Evolutionary conservation across 2,888 invertebrate species (phyloP), one percentile per base, ranked within the genome.

Genomic region (Blastobasis adustella): DNA sequence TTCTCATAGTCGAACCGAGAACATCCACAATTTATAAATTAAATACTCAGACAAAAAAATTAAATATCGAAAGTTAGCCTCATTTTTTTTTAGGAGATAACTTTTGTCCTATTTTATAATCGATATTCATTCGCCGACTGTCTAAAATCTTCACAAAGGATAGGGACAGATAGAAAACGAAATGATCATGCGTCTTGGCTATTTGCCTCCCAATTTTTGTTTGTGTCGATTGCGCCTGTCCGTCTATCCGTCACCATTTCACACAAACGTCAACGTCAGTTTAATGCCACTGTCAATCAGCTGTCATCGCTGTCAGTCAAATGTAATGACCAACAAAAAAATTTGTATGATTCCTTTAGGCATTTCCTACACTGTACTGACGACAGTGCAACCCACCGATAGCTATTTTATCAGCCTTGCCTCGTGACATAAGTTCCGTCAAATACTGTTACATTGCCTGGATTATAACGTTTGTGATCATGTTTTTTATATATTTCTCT

Each of bases 181-280:
- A 67, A 76, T 80, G 84, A 82, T 83, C 85, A 84, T 86, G 84
- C 86, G 84, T 84, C 79, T 76, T 81, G 66, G 66, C 66, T 62
- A 61, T 67, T 68, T 55, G 61, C 54, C 60, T 65, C 59, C 55
- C 61, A 61, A 70, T 68, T 68, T 61, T 62, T 63, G 60, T 63
- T 66, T 63, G 65, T 62, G 64, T 59, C 55, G 60, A 45, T 49
- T 49, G 49, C 49, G 49, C 49, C 54, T 46, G 48, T 47, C 46
- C 42, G 46, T 10, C 9, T 9, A 45, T 38, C 50, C 37, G 37
- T 5, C 46, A 6, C 46, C 5, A 37, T 5, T n/a, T 6, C 45
- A 41, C 50, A 42, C 43, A 38, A 38, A n/a, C 47, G 8, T 40
- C 50, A 9, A 37, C 54, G 44, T 43, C 44, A 44, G 44, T 37